Percentiles rank a stretch among this genome's conserved stretches.
Evolutionary conservation across 2,888 invertebrate genomes (phyloP).

Genomic region (Brachylomia viminalis): DNA sequence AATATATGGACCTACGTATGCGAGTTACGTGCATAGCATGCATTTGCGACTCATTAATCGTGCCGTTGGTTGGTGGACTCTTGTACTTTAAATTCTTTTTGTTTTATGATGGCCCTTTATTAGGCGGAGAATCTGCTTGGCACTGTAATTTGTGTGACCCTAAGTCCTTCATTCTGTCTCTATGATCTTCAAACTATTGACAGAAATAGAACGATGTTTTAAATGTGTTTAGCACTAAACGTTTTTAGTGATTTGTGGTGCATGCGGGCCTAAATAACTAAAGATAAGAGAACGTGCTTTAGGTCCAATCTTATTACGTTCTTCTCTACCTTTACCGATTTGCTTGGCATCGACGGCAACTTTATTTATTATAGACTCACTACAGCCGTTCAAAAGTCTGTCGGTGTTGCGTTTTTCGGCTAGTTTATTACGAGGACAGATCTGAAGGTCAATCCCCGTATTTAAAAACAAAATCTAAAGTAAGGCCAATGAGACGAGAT

Average conservation of each 20-base stretch:
- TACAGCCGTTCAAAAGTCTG: background rate
- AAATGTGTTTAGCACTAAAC: background rate
- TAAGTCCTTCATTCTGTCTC: background rate
- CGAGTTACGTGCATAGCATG: slow-evolving; percentile 52
- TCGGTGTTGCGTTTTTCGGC: background rate
- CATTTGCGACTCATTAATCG: slow-evolving; percentile 55
- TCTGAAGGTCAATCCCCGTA: background rate
- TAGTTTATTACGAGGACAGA: background rate
- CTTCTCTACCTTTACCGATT: background rate
- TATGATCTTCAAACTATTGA: background rate
- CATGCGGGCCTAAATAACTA: background rate
- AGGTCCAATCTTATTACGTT: too few relatives aligned
- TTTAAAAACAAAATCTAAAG: background rate
- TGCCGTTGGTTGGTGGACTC: slow-evolving; percentile 26
- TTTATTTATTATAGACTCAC: background rate
- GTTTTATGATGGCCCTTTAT: slow-evolving; percentile 5
- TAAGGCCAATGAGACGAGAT: too few relatives aligned
- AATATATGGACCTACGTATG: slow-evolving; percentile 53
- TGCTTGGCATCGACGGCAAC: background rate
- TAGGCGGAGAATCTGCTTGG: background rate
- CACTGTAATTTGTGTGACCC: background rate
- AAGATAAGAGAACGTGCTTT: background rate
- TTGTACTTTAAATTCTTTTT: slow-evolving; percentile 28
- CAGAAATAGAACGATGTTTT: background rate
- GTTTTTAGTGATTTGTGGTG: background rate